Percentiles rank a stretch among this genome's conserved stretches.
Evolutionary conservation across 2,113 vertebrate species (phyloP).

Genomic region (Eira barbara): DNA sequence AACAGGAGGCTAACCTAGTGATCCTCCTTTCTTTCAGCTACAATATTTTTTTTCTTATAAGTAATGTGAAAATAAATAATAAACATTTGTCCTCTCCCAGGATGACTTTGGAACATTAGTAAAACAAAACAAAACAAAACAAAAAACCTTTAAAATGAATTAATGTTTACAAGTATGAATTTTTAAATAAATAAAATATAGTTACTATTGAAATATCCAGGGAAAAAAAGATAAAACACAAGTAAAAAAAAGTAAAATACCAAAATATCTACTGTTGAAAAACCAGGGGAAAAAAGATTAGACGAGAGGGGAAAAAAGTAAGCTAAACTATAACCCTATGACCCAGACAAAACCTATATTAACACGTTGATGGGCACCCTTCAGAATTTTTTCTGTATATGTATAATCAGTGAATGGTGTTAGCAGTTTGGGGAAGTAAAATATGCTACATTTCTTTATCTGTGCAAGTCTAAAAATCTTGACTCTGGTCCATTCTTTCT

Average conservation of each 20-base stretch:
- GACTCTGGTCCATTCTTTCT: background rate
- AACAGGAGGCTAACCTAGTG: background rate
- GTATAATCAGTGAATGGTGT: background rate
- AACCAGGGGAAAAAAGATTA: background rate
- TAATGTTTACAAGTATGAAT: background rate
- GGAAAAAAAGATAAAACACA: background rate
- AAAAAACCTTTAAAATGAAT: background rate
- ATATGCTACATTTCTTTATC: background rate
- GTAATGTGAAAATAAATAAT: background rate
- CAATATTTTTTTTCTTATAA: background rate
- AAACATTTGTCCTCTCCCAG: background rate
- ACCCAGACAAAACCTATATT: background rate
- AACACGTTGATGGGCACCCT: background rate
- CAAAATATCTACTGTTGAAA: background rate
- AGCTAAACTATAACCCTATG: background rate
- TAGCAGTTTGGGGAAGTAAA: background rate
- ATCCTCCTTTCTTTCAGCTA: background rate
- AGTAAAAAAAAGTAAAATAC: background rate
- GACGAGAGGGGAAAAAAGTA: background rate
- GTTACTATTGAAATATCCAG: background rate
- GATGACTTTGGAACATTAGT: background rate
- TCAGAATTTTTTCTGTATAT: background rate
- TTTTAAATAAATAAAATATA: constrained; percentile 2
- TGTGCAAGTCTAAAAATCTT: background rate
- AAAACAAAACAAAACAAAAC: background rate